Evolutionary conservation across 64 coral and sea anemone genomes (phyloP).

Genomic region (Montipora sp.): DNA sequence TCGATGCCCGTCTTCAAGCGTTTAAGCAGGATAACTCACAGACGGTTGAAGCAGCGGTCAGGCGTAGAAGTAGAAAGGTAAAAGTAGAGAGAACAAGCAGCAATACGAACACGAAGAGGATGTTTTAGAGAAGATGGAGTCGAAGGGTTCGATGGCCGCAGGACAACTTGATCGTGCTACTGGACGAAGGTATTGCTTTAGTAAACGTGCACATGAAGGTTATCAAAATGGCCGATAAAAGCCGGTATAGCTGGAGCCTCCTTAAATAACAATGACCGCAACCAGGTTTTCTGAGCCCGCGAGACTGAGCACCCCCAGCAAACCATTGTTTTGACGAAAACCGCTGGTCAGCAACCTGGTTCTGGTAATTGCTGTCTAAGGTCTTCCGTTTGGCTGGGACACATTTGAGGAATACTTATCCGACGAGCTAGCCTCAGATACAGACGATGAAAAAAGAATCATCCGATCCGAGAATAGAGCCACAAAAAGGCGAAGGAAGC

Average conservation of each 20-base stretch:
- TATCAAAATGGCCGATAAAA: slow-evolving; percentile 62
- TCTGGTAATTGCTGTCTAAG: too few relatives aligned
- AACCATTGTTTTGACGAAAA: too few relatives aligned
- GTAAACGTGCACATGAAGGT: slow-evolving; percentile 44
- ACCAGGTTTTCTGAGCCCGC: too few relatives aligned
- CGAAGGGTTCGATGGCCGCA: background rate
- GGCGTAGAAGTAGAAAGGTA: background rate
- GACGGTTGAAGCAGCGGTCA: too few relatives aligned
- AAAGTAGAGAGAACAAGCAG: slow-evolving; percentile 43
- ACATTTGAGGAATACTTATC: slow-evolving; percentile 6
- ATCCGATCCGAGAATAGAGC: slow-evolving; percentile 54
- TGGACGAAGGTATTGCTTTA: slow-evolving; percentile 47
- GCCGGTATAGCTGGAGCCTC: background rate
- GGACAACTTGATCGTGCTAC: background rate
- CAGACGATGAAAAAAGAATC: slow-evolving; percentile 51
- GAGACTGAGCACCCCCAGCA: too few relatives aligned
- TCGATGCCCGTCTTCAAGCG: too few relatives aligned
- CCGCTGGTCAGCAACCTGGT: too few relatives aligned
- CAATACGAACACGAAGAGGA: slow-evolving; percentile 52
- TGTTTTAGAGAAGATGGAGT: slow-evolving; percentile 50
- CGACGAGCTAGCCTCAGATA: slow-evolving; percentile 22
- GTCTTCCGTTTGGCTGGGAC: background rate
- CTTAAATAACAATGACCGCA: too few relatives aligned
- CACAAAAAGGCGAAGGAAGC: slow-evolving; percentile 59
- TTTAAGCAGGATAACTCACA: too few relatives aligned